phyloP scores from a whole-genome alignment of 2,797 vertebrate genomes.

The Cyprinodon diabolis region DNA sequence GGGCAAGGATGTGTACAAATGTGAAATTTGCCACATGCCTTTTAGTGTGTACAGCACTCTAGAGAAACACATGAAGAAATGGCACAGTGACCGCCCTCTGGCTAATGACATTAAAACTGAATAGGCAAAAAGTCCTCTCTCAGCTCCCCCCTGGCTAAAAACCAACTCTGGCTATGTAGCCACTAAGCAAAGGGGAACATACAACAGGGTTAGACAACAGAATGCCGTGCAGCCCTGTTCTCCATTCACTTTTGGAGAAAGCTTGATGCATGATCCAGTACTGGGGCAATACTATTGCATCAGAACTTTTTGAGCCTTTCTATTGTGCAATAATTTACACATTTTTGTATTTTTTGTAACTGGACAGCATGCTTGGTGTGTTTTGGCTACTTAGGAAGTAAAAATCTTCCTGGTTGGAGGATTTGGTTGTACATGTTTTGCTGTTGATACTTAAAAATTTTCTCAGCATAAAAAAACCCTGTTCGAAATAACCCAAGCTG shows the following conservation, averaged over 20 bases:
- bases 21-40: constrained; percentile 99
- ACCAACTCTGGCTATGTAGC: constrained; percentile 67
- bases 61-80: constrained; percentile 99
- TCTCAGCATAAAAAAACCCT: constrained; percentile 57
- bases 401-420: constrained; percentile 90
- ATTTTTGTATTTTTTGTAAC: constrained; percentile 96
- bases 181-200: constrained; percentile 62
- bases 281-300: constrained; percentile 94
- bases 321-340: constrained; percentile 99
- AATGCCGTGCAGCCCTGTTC: constrained; percentile 83
- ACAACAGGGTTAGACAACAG: constrained; percentile 81
- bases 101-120: constrained; percentile 99
- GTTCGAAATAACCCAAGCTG: constrained; percentile 84
- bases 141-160: constrained; percentile 55
- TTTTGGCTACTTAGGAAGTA: constrained; percentile 91
- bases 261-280: constrained; percentile 96
- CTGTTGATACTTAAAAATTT: constrained; percentile 88
- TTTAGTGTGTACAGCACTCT: constrained; percentile 99
- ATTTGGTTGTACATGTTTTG: constrained; percentile 90
- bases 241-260: constrained; percentile 70
- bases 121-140: constrained; percentile 85
- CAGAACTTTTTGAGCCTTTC: constrained; percentile 98
- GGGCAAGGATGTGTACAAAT: constrained; percentile 99
- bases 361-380: constrained; percentile 98
- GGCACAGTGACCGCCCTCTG: constrained; percentile 98